Percentiles rank a stretch among this genome's conserved stretches.
Conservation (phyloP, 1,140 invertebrate species). For the Ylistrum balloti region DNA sequence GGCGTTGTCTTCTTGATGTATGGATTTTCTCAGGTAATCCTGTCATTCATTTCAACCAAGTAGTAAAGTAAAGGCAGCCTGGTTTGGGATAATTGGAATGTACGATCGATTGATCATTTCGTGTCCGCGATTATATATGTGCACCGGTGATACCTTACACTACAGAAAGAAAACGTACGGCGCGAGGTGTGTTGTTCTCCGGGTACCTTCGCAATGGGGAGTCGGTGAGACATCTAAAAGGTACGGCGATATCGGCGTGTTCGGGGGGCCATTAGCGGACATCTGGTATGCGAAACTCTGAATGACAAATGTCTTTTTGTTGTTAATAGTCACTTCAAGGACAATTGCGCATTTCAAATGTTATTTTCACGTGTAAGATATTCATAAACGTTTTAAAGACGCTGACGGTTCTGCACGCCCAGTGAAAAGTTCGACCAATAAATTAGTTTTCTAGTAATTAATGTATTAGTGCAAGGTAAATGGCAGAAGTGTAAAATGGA, state of each 20-base stretch:
- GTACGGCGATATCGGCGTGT: not conserved
- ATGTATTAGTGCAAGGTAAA: too few species aligned
- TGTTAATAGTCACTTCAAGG: conserved; percentile 33
- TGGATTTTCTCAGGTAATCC: conserved; percentile 37
- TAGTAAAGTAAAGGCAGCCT: not conserved
- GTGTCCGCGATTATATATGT: not conserved
- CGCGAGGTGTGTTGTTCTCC: not conserved
- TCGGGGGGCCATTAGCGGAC: conserved; percentile 1
- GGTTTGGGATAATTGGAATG: conserved; percentile 33
- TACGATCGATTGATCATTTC: conserved; percentile 28
- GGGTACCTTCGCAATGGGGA: conserved; percentile 30
- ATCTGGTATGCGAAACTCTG: conserved; percentile 25
- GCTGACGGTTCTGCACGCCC: not conserved
- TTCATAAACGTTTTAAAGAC: not conserved
- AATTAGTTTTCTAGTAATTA: too few species aligned
- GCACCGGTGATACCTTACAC: not conserved
- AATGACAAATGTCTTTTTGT: not conserved
- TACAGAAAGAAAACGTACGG: not conserved
- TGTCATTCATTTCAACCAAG: conserved; percentile 7
- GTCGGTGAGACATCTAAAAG: not conserved
- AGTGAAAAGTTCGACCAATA: not conserved
- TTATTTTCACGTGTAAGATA: conserved; percentile 28
- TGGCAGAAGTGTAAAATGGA: too few species aligned
- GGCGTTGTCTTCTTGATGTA: not conserved
- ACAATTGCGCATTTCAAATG: conserved; percentile 25